phyloP scores from a whole-genome alignment of 2,888 invertebrate genomes.

The Thymelicus lineola region DNA sequence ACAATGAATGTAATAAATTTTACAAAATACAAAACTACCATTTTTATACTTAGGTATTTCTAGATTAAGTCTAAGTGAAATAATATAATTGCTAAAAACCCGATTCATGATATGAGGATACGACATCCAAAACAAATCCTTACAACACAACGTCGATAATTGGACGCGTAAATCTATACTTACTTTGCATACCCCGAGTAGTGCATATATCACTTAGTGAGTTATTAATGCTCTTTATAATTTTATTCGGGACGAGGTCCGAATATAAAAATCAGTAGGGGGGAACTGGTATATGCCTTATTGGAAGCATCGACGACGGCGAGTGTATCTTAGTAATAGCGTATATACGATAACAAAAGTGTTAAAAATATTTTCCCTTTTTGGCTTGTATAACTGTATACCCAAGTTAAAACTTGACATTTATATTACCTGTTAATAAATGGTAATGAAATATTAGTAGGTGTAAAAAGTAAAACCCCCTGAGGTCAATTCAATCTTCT shows the following conservation, averaged over 20 bases:
- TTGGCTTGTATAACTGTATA: too few species aligned
- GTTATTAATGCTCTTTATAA: constrained; percentile 76
- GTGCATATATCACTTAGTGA: constrained; percentile 72
- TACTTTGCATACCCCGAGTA: constrained; percentile 63
- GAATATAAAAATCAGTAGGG: constrained; percentile 82
- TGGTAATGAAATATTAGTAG: too few species aligned
- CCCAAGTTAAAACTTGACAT: too few species aligned
- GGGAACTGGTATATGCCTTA: constrained; percentile 67
- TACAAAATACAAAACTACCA: too few species aligned
- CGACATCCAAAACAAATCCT: constrained; percentile 21
- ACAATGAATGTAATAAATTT: too few species aligned
- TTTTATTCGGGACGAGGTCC: constrained; percentile 75
- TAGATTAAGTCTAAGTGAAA: too few species aligned
- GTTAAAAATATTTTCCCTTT: constrained; percentile 16
- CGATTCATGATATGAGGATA: constrained; percentile 3
- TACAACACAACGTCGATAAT: constrained; percentile 51
- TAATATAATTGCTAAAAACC: neutral
- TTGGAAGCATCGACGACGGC: constrained; percentile 63
- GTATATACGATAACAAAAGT: constrained; percentile 46
- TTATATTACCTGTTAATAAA: too few species aligned
- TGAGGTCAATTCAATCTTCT: too few species aligned
- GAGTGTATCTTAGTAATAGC: constrained; percentile 51
- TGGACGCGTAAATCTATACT: constrained; percentile 59
- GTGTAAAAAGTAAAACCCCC: too few species aligned
- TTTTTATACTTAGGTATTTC: too few species aligned